Percentiles rank a stretch among this genome's conserved stretches.
These are phyloP conservation scores for Callocephalon fimbriatum DNA, from an alignment of 2,113 vertebrate species.

Conservation along the genomic window DNA sequence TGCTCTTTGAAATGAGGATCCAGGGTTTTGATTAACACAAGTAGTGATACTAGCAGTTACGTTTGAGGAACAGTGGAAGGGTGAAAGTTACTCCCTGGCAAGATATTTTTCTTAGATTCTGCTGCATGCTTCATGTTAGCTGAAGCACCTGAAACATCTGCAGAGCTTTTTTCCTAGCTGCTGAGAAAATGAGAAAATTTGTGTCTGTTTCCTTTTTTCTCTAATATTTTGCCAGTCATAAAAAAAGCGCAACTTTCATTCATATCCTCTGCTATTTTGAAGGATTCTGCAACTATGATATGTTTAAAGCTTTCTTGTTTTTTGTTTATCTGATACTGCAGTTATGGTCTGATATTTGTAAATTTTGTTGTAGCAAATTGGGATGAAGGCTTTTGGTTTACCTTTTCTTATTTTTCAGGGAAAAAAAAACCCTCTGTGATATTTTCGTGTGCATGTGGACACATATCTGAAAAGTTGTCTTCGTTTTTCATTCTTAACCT, in stretches of 20 bases:
- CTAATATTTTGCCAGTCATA: neutral
- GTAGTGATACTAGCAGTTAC: neutral
- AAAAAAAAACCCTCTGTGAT: neutral
- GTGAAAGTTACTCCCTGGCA: neutral
- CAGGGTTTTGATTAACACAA: neutral
- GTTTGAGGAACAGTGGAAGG: neutral
- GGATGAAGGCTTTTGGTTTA: neutral
- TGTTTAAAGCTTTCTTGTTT: neutral
- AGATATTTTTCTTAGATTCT: neutral
- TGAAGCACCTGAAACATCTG: neutral
- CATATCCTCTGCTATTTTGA: neutral
- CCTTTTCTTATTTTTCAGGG: neutral
- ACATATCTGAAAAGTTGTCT: neutral
- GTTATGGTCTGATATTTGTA: neutral
- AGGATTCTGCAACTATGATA: neutral
- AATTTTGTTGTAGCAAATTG: neutral
- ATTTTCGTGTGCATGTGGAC: rapidly evolving
- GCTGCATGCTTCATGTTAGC: neutral
- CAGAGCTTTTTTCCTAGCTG: neutral
- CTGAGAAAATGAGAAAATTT: neutral
- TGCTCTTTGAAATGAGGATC: neutral
- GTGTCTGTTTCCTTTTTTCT: neutral
- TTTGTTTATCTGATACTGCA: neutral
- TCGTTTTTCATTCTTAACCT: neutral
- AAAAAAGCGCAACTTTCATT: neutral